Evolutionary conservation across 2,888 invertebrate species (phyloP).

Genomic region (Pterostichus madidus): DNA sequence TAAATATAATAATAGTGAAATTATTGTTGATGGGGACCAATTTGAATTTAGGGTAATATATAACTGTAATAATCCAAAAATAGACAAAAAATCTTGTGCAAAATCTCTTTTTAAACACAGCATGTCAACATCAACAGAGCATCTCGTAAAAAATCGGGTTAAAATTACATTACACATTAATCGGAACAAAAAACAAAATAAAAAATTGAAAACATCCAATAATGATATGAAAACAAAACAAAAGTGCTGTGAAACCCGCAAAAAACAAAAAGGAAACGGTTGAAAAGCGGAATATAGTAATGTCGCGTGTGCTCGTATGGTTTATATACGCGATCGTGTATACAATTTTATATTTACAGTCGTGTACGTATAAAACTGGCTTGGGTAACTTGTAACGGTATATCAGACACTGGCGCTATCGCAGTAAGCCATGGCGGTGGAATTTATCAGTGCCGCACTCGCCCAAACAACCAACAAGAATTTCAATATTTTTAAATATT

Average conservation of each 20-base stretch:
- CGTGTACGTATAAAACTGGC: slow-evolving; percentile 8
- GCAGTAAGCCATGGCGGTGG: slow-evolving; percentile 9
- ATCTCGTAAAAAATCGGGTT: slow-evolving; percentile 22
- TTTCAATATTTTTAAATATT: not conserved
- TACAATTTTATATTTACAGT: slow-evolving; percentile 33
- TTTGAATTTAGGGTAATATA: not conserved
- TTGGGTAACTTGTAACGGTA: slow-evolving; percentile 35
- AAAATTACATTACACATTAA: slow-evolving; percentile 39
- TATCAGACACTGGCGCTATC: slow-evolving; percentile 43
- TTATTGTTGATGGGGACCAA: not conserved
- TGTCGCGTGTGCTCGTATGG: slow-evolving; percentile 30
- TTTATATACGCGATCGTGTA: slow-evolving; percentile 28
- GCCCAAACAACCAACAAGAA: not conserved
- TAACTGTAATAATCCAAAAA: slow-evolving; percentile 40
- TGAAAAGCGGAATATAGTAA: slow-evolving; percentile 37
- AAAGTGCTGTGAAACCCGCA: slow-evolving; percentile 13
- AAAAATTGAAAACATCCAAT: slow-evolving; percentile 40
- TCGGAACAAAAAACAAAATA: slow-evolving; percentile 16
- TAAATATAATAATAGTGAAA: not conserved
- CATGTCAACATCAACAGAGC: slow-evolving; percentile 10
- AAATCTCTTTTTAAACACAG: slow-evolving; percentile 45
- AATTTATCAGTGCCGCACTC: not conserved
- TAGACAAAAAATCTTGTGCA: slow-evolving; percentile 15
- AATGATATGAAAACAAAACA: slow-evolving; percentile 37
- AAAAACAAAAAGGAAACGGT: slow-evolving; percentile 22